Conservation (phyloP, 2,888 invertebrate genomes). For the Anarsia innoxiella region DNA sequence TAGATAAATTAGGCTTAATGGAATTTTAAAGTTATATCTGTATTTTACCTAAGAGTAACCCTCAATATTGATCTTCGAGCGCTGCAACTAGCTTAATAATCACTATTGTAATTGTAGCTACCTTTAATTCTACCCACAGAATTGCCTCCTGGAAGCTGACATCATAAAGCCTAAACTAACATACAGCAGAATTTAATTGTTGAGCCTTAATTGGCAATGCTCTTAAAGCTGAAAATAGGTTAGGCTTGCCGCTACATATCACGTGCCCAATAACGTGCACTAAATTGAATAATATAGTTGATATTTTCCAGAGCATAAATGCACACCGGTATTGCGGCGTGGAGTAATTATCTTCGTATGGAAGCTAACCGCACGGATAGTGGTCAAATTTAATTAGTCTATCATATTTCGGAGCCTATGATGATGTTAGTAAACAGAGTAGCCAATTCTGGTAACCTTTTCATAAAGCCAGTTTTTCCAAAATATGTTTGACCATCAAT, state of each 20-base stretch:
- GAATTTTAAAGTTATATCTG: constrained; percentile 4
- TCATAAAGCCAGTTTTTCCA: too few species aligned
- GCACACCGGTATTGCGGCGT: constrained; percentile 21
- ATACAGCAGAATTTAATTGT: constrained; percentile 2
- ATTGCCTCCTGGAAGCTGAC: too few species aligned
- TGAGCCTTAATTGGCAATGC: too few species aligned
- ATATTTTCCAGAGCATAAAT: constrained; percentile 8
- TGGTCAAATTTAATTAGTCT: constrained; percentile 29
- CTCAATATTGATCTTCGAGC: too few species aligned
- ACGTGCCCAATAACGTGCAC: constrained; percentile 11
- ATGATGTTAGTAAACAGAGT: too few species aligned
- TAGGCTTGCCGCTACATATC: constrained; percentile 10
- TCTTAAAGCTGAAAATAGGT: constrained; percentile 1
- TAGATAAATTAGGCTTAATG: constrained; percentile 7
- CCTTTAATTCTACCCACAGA: too few species aligned
- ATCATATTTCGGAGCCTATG: constrained; percentile 9
- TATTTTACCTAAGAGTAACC: constrained; percentile 2
- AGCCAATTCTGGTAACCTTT: too few species aligned
- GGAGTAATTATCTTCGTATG: constrained; percentile 34
- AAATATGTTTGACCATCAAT: too few species aligned
- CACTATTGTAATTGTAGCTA: too few species aligned
- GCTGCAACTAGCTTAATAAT: too few species aligned
- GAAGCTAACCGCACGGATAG: constrained; percentile 22
- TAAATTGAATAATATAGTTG: constrained; percentile 4
- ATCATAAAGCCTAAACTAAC: constrained; percentile 2